A percentile compares a stretch with the other conserved stretches of the same genome.
These are phyloP conservation scores for Lottia gigantea DNA, from an alignment of 2,888 invertebrate genomes.

Conservation along the genomic window DNA sequence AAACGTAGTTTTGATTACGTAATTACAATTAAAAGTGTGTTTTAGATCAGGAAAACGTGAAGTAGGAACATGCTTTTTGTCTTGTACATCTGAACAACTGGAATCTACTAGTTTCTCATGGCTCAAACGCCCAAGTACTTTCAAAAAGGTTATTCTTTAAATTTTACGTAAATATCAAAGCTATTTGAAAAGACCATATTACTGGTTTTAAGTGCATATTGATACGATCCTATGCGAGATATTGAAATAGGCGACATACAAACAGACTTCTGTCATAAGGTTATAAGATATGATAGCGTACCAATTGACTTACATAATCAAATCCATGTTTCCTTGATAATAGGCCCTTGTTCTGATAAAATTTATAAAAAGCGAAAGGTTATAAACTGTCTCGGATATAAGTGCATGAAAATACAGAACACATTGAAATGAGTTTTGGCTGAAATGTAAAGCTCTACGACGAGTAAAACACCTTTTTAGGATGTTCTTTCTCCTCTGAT, in stretches of 20 bases:
- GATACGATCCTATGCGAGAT: too few species aligned
- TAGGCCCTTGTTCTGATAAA: slow-evolving; percentile 6
- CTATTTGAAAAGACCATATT: too few species aligned
- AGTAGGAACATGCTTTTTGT: neutral
- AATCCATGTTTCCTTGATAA: slow-evolving; percentile 7
- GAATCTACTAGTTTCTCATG: neutral
- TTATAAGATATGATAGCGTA: slow-evolving; percentile 1
- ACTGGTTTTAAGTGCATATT: too few species aligned
- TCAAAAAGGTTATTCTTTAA: neutral
- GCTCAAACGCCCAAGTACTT: slow-evolving; percentile 3
- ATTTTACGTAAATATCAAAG: too few species aligned
- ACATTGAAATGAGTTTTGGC: too few species aligned
- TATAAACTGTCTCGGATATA: neutral
- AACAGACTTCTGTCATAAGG: neutral
- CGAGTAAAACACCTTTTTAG: too few species aligned
- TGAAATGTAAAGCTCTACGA: too few species aligned
- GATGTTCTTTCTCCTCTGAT: too few species aligned
- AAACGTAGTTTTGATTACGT: neutral
- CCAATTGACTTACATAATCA: slow-evolving; percentile 4
- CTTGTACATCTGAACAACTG: neutral
- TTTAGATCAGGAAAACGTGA: slow-evolving; percentile 6
- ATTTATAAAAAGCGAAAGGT: neutral
- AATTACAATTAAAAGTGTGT: neutral
- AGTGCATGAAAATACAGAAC: too few species aligned
- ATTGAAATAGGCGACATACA: neutral